These are phyloP conservation scores for Cottoperca gobio DNA, from an alignment of 2,797 vertebrate genomes.

Conservation along the genomic window DNA sequence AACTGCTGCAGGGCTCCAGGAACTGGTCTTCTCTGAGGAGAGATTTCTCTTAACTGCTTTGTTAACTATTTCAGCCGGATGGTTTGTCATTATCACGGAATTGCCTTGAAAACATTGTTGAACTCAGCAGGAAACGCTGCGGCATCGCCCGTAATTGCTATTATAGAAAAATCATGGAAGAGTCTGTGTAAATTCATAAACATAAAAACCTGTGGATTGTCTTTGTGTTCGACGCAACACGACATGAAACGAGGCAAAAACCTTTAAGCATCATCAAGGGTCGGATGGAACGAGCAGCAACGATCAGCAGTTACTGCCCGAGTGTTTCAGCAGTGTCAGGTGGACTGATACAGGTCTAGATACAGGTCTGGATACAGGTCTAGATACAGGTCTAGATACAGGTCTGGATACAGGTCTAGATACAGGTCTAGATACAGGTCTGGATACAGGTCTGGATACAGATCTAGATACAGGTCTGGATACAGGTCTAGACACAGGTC, in stretches of 20 bases:
- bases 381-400: too few relatives aligned
- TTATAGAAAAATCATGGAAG: background rate
- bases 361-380: too few relatives aligned
- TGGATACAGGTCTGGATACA: too few relatives aligned
- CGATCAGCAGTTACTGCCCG: background rate
- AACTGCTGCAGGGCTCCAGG: background rate
- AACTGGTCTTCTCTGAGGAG: background rate
- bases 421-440: too few relatives aligned
- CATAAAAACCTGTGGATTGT: background rate
- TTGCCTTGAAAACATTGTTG: slow-evolving; percentile 15
- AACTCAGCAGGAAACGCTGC: background rate
- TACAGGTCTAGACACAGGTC: too few relatives aligned
- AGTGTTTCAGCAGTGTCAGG: background rate
- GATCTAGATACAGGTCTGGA: too few relatives aligned
- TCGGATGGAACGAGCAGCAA: background rate
- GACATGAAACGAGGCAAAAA: background rate
- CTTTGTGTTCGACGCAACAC: background rate
- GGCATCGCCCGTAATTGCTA: background rate
- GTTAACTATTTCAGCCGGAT: background rate
- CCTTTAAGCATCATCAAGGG: too few relatives aligned
- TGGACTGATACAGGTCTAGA: background rate
- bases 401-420: too few relatives aligned
- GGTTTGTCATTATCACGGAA: slow-evolving; percentile 12
- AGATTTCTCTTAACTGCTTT: slow-evolving; percentile 3
- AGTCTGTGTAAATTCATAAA: background rate